A percentile compares a stretch with the other conserved stretches of the same genome.
Evolutionary conservation across 2,113 vertebrate genomes (phyloP).

Genomic region (Montifringilla adamsi): DNA sequence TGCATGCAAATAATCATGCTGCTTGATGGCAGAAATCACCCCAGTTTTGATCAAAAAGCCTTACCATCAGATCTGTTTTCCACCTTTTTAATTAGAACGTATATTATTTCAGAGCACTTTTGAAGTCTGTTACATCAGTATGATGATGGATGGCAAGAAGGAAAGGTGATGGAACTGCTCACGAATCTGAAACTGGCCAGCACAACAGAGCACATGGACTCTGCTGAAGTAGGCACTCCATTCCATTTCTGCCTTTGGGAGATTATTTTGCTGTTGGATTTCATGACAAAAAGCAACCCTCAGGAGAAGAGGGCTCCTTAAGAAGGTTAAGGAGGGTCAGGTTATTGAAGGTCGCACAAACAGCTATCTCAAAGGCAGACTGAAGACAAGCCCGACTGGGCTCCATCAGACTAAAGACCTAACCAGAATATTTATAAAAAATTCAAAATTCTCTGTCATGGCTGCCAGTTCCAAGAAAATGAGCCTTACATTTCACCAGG

Average conservation of each 20-base stretch:
- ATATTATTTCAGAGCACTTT: not conserved
- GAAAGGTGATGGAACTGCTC: not conserved
- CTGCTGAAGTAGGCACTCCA: rapidly evolving
- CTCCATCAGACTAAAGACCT: not conserved
- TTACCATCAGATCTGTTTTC: not conserved
- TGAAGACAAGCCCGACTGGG: not conserved
- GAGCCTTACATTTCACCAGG: not conserved
- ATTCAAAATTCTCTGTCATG: not conserved
- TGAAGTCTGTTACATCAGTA: not conserved
- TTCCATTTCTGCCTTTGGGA: not conserved
- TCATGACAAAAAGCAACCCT: not conserved
- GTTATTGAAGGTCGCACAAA: not conserved
- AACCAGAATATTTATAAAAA: not conserved
- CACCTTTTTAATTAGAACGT: not conserved
- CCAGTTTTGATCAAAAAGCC: conserved; percentile 9
- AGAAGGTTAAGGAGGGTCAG: not conserved
- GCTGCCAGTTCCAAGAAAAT: not conserved
- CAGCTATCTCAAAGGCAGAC: not conserved
- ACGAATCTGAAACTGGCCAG: not conserved
- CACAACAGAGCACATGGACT: not conserved
- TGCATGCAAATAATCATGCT: not conserved
- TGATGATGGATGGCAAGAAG: not conserved
- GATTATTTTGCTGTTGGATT: not conserved
- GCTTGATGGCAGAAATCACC: not conserved
- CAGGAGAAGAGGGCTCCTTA: not conserved